These are phyloP conservation scores for Asbolus verrucosus DNA, from an alignment of 1,140 invertebrate genomes.

Conservation along the genomic window DNA sequence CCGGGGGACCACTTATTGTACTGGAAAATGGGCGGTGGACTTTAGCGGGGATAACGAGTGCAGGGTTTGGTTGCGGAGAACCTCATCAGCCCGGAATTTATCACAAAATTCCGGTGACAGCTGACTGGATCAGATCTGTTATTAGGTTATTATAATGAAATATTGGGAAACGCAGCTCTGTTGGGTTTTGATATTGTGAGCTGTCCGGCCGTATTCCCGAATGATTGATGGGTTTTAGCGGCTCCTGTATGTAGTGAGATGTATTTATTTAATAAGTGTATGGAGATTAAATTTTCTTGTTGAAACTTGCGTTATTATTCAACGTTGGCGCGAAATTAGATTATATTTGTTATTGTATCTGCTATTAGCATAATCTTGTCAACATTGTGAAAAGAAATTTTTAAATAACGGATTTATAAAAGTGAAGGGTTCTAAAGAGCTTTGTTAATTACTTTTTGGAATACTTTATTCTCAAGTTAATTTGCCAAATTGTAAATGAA, in stretches of 20 bases:
- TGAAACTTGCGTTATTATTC: slow-evolving; percentile 10
- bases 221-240: slow-evolving; percentile 12
- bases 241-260: slow-evolving; percentile 1
- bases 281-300: not conserved
- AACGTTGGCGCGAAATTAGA: not conserved
- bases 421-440: no score
- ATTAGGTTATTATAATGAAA: slow-evolving; percentile 57
- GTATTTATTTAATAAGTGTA: not conserved
- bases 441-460: no score
- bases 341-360: no score
- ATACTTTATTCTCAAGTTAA: no score
- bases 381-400: no score
- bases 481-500: no score
- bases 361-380: not conserved
- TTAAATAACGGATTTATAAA: no score
- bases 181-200: not conserved
- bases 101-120: slow-evolving; percentile 79
- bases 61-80: slow-evolving; percentile 87
- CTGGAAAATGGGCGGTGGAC: slow-evolving; percentile 76
- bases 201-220: not conserved
- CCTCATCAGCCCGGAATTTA: slow-evolving; percentile 90
- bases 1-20: slow-evolving; percentile 84
- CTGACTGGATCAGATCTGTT: slow-evolving; percentile 76
- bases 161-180: not conserved
- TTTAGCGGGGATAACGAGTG: slow-evolving; percentile 86